Percentiles rank a stretch among this genome's conserved stretches.
Evolutionary conservation across 1,140 invertebrate genomes (phyloP).

Genomic region (Vanessa atalanta): DNA sequence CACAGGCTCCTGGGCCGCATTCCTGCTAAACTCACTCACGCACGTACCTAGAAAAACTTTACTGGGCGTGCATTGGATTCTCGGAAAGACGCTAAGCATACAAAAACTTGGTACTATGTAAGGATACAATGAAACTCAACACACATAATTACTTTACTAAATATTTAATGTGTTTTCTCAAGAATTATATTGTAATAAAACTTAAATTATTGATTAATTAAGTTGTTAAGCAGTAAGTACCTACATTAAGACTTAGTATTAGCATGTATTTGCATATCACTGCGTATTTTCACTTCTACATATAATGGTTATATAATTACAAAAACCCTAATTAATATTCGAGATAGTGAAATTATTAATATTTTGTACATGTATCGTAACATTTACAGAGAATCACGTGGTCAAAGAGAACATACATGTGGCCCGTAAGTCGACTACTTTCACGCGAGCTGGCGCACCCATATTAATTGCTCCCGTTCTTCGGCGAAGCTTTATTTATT

Average conservation of each 20-base stretch:
- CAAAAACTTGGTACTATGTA: conserved; percentile 50
- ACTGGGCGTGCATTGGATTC: conserved; percentile 56
- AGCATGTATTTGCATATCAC: neutral
- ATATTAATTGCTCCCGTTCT: conserved; percentile 80
- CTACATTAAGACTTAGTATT: neutral
- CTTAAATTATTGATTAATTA: neutral
- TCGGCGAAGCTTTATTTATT: conserved; percentile 78
- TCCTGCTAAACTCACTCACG: conserved; percentile 57
- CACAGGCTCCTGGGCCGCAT: conserved; percentile 50
- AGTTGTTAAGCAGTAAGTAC: neutral
- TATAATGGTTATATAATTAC: conserved; percentile 2
- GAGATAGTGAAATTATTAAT: conserved; percentile 3
- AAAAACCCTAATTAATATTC: neutral
- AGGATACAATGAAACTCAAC: conserved; percentile 53
- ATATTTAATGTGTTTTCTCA: conserved; percentile 32
- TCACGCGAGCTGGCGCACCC: conserved; percentile 72
- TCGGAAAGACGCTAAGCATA: conserved; percentile 50
- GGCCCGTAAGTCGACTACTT: conserved; percentile 67
- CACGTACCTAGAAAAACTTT: conserved; percentile 58
- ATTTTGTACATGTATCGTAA: conserved; percentile 12
- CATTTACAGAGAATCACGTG: conserved; percentile 28
- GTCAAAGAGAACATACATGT: conserved; percentile 53
- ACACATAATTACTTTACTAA: conserved; percentile 45
- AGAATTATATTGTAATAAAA: conserved; percentile 17
- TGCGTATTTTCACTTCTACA: neutral